These are phyloP conservation scores for Ceyx melanurus DNA, from an alignment of 2,113 vertebrate genomes.

Conservation along the genomic window DNA sequence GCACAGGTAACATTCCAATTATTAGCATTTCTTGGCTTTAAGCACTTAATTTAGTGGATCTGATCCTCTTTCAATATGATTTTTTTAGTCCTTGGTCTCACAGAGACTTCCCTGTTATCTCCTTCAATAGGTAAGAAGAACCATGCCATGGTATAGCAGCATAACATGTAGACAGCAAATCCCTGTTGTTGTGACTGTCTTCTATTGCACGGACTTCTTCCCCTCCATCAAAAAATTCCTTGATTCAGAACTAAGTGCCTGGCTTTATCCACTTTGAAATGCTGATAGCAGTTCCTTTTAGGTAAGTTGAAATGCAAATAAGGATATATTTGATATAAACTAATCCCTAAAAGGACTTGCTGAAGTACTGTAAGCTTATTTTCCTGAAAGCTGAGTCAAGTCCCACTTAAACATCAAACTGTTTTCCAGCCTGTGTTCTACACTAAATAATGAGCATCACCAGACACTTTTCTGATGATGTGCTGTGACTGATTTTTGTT, in stretches of 20 bases:
- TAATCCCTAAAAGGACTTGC: conserved; percentile 60
- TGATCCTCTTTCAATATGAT: background rate
- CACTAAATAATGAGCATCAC: conserved; percentile 28
- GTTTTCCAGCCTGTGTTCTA: background rate
- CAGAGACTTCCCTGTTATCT: background rate
- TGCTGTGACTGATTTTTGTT: background rate
- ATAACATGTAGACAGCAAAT: background rate
- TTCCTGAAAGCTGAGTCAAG: conserved; percentile 57
- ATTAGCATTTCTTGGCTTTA: background rate
- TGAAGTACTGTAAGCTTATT: conserved; percentile 58
- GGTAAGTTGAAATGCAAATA: conserved; percentile 60
- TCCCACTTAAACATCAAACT: conserved; percentile 61
- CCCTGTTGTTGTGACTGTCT: conserved; percentile 1
- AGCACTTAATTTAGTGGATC: background rate
- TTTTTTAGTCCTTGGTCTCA: background rate
- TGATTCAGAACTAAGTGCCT: conserved; percentile 26
- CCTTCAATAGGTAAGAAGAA: background rate
- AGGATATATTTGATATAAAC: conserved; percentile 56
- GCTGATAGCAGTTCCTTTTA: conserved; percentile 47
- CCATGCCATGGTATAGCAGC: background rate
- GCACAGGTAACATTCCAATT: background rate
- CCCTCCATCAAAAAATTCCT: background rate
- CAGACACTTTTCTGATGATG: conserved; percentile 21
- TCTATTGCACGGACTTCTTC: background rate
- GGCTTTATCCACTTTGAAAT: conserved; percentile 29